Base-by-base conservation (phyloP, 2,113 vertebrate genomes). In the Mionectes macconnelli region DNA sequence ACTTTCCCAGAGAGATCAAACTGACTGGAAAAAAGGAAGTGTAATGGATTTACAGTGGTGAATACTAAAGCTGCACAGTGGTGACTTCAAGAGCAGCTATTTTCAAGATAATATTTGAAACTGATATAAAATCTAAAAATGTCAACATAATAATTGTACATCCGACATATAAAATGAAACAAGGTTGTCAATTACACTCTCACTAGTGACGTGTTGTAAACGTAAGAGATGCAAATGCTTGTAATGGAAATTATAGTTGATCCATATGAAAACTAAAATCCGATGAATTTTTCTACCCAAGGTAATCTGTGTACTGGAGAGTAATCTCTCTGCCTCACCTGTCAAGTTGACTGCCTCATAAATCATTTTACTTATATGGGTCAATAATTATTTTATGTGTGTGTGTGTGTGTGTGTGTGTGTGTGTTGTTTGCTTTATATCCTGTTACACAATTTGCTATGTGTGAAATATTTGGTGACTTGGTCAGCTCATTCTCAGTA, bases 1-100 rank as follows among this genome's bases (percentile, higher is more conserved):
- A 72, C 60, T 78, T 90, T 92, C 92, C 94, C 83, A 93, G 82
- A 88, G 90, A 92, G 87, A 94, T 88, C 87, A 94, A 94, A 93
- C 92, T 86, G 76, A 59, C 83, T 94, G 86, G 88, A 93, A 95
- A 94, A 96, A 96, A 77, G 52, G 47, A 93, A 81, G 64, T 20
- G 28, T 80, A 92, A 90, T 88, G 60, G 55, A 90, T 90, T 88
- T 81, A 84, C 47, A 78, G 19, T 63, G 56, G 63, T 74, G 68
- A 90, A 90, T 81, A 92, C 64, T 67, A 60, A 90, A 83, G 72
- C 47, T 86, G 22, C 69, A 74, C 20, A 78, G 28, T 27, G 49
- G 42, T 92, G 90, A 84, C 56, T 89, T 87, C 21, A 80, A 31
- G 27, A 93, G n/a, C 23, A 70, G 20, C 44, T 89, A 56, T 67